Conservation (phyloP, 2,888 invertebrate species). For the Apamea epomidion region DNA sequence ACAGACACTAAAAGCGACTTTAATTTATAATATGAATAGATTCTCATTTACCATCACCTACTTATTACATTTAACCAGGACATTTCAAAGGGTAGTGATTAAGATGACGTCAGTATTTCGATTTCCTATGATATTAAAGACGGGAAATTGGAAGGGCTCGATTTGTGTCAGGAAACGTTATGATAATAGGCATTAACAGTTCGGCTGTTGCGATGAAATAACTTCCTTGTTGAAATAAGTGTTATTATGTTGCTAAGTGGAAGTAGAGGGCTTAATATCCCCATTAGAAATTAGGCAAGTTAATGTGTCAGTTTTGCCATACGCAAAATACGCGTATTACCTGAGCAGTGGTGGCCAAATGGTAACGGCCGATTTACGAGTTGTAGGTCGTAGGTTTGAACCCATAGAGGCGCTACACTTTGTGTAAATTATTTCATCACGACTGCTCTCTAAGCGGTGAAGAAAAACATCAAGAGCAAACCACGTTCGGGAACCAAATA, state of each 20-base stretch:
- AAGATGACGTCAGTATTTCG: constrained; percentile 63
- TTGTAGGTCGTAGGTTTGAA: no score
- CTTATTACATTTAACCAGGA: background rate
- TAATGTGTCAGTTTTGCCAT: background rate
- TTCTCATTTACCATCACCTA: background rate
- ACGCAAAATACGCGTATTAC: background rate
- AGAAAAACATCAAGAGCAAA: no score
- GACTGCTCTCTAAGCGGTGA: no score
- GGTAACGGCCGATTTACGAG: no score
- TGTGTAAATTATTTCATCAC: no score
- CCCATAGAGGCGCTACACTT: no score
- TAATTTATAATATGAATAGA: background rate
- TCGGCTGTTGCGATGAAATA: constrained; percentile 37
- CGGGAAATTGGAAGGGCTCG: constrained; percentile 70
- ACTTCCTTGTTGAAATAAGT: constrained; percentile 20
- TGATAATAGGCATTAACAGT: constrained; percentile 68
- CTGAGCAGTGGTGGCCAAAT: no score
- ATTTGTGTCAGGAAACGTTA: constrained; percentile 67
- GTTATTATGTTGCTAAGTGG: background rate
- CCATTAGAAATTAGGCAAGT: background rate
- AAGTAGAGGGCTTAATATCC: background rate
- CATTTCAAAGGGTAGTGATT: constrained; percentile 11
- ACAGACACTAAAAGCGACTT: background rate
- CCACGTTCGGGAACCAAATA: no score
- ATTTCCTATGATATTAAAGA: constrained; percentile 67